These are phyloP conservation scores for Caenorhabditis sulstoni DNA, from an alignment of 2,888 invertebrate genomes.

Conservation along the genomic window DNA sequence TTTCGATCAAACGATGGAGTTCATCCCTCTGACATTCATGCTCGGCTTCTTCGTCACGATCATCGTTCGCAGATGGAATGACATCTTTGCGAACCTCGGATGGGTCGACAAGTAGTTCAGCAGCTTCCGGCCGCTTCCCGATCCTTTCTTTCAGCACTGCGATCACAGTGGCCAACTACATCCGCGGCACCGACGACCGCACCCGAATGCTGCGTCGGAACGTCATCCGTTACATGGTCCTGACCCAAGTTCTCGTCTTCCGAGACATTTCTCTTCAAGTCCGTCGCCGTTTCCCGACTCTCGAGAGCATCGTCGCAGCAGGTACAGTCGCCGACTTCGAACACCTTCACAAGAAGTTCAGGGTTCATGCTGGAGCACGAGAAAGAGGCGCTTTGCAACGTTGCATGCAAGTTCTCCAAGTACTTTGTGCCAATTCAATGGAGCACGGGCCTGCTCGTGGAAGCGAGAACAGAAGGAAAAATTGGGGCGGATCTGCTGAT, in stretches of 20 bases:
- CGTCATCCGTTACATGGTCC: constrained; percentile 74
- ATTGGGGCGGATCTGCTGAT: constrained; percentile 68
- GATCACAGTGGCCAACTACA: constrained; percentile 69
- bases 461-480: constrained; percentile 67
- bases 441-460: constrained; percentile 62
- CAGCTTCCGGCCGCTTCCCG: constrained; percentile 4
- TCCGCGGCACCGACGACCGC: constrained; percentile 72
- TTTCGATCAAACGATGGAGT: constrained; percentile 70
- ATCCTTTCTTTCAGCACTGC: constrained; percentile 65
- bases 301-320: constrained; percentile 68
- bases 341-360: constrained; percentile 7
- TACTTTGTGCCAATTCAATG: constrained; percentile 72
- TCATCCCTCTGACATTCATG: constrained; percentile 72
- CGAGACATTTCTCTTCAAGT: constrained; percentile 72
- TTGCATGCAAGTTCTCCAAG: constrained; percentile 58
- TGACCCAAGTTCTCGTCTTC: constrained; percentile 73
- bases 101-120: constrained; percentile 74
- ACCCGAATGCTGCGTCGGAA: constrained; percentile 71
- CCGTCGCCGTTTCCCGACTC: constrained; percentile 66
- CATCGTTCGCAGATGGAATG: constrained; percentile 70
- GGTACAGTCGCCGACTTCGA: constrained; percentile 27
- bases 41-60: constrained; percentile 72
- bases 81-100: constrained; percentile 71
- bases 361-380: constrained; percentile 70
- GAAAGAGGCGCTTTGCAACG: constrained; percentile 47